These are phyloP conservation scores for Glyptemys insculpta DNA, from an alignment of 2,797 vertebrate species.

Conservation along the genomic window DNA sequence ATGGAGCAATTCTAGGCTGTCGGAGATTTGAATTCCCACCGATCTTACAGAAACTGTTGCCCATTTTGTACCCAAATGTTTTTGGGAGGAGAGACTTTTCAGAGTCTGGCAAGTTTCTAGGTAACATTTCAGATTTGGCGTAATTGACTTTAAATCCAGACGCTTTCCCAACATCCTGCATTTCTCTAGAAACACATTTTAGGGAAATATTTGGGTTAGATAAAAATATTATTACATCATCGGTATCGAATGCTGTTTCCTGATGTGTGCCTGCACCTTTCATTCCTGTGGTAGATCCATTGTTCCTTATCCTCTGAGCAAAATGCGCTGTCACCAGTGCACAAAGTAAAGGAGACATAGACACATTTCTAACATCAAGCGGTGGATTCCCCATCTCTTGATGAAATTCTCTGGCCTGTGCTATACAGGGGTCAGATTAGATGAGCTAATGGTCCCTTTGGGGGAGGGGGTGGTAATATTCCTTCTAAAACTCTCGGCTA, in stretches of 20 bases:
- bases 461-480: accelerated
- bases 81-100: background rate
- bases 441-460: background rate
- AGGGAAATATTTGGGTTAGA: background rate
- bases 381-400: background rate
- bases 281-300: background rate
- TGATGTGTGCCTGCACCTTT: background rate
- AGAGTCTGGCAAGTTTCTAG: background rate
- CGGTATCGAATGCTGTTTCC: background rate
- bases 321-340: background rate
- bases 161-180: background rate
- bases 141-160: background rate
- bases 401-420: background rate
- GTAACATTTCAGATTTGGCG: background rate
- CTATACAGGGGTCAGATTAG: background rate
- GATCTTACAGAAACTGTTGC: too few species aligned
- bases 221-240: background rate
- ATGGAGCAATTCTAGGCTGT: background rate
- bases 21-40: background rate
- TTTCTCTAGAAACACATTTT: background rate
- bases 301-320: background rate
- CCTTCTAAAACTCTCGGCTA: background rate
- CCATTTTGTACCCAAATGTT: background rate
- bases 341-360: background rate
- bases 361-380: background rate